Conservation (phyloP, 2,888 invertebrate genomes). For the Adelphocoris suturalis region DNA sequence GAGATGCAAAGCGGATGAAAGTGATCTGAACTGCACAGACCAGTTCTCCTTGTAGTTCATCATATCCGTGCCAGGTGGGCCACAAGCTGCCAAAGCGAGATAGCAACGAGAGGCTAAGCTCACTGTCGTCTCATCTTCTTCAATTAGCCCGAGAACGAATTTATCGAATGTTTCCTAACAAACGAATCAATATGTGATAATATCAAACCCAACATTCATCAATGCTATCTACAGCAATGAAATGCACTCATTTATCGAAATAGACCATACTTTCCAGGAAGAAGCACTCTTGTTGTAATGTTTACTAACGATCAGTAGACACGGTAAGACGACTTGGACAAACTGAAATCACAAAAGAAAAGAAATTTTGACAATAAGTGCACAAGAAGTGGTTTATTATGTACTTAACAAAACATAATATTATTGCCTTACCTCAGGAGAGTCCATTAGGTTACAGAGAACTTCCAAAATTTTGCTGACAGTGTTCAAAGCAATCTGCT, state of each 20-base stretch:
- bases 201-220: too few species aligned
- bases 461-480: slow-evolving; percentile 68
- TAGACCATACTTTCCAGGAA: slow-evolving; percentile 28
- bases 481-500: slow-evolving; percentile 53
- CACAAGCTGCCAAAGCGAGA: slow-evolving; percentile 54
- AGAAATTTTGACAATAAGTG: not conserved
- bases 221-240: too few species aligned
- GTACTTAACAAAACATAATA: not conserved
- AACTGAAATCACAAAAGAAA: slow-evolving; percentile 13
- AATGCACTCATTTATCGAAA: too few species aligned
- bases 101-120: slow-evolving; percentile 58
- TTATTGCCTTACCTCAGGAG: slow-evolving; percentile 43
- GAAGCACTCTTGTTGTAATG: slow-evolving; percentile 37
- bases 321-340: not conserved
- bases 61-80: slow-evolving; percentile 61
- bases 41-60: slow-evolving; percentile 63
- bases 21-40: slow-evolving; percentile 58
- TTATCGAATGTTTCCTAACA: slow-evolving; percentile 57
- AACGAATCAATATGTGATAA: not conserved
- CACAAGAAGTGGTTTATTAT: not conserved
- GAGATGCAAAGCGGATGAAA: slow-evolving; percentile 63
- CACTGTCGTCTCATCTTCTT: slow-evolving; percentile 22
- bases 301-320: slow-evolving; percentile 7
- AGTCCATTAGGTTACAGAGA: slow-evolving; percentile 50
- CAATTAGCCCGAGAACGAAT: slow-evolving; percentile 59